Conservation (phyloP, 1,140 invertebrate genomes). For the Bombus consobrinus region DNA sequence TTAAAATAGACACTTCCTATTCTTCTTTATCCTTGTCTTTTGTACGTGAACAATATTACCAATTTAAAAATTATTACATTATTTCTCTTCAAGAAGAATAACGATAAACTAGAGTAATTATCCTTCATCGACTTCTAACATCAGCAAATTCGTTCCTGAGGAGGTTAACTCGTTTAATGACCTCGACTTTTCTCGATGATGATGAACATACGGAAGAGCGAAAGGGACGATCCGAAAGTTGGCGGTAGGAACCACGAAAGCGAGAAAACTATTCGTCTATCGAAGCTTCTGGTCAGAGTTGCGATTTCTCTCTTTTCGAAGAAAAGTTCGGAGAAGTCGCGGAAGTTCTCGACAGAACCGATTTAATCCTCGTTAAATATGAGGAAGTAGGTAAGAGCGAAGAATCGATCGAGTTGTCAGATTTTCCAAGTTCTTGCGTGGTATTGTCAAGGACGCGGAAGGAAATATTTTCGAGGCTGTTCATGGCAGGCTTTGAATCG, state of each 20-base stretch:
- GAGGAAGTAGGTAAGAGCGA: not conserved
- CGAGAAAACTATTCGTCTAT: conserved; percentile 23
- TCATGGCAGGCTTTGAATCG: not conserved
- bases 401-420: not conserved
- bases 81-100: not conserved
- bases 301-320: not conserved
- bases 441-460: not conserved
- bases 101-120: not conserved
- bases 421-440: not conserved
- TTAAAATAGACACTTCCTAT: not conserved
- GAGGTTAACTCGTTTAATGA: not conserved
- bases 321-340: not conserved
- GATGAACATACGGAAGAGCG: not conserved
- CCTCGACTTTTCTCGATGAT: not conserved
- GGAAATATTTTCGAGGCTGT: conserved; percentile 6
- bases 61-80: not conserved
- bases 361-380: not conserved
- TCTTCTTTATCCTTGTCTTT: not conserved
- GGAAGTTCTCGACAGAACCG: not conserved
- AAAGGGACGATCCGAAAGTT: not conserved
- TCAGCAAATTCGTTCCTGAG: not conserved
- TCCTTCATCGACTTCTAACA: not conserved
- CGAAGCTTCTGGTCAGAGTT: not conserved
- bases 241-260: not conserved
- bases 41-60: not conserved